Conservation (phyloP, 2,797 vertebrate species). For the Phataginus tetradactyla region DNA sequence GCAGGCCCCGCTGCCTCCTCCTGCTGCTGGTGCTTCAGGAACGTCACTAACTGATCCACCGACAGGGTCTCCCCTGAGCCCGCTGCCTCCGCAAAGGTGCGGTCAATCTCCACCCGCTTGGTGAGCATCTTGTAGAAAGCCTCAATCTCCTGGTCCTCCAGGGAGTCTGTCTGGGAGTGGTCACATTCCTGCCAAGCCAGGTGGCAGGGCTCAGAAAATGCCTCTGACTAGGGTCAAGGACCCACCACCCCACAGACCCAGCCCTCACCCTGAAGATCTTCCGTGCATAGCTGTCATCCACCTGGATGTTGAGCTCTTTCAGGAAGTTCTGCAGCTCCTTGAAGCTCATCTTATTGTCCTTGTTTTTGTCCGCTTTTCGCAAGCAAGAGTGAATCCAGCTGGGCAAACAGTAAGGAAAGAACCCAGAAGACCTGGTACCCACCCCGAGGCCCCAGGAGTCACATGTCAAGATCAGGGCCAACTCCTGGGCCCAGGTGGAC, state of each 20-base stretch:
- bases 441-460: not conserved
- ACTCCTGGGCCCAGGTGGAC: too few relatives aligned
- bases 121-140: conserved; percentile 95
- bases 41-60: conserved; percentile 87
- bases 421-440: not conserved
- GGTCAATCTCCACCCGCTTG: conserved; percentile 91
- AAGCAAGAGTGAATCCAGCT: conserved; percentile 98
- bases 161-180: conserved; percentile 90
- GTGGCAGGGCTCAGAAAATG: not conserved
- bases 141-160: conserved; percentile 95
- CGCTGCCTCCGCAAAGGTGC: conserved; percentile 88
- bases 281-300: conserved; percentile 91
- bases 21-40: conserved; percentile 90
- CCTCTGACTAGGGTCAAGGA: accelerated
- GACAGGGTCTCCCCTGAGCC: conserved; percentile 88
- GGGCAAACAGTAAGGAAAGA: conserved; percentile 88
- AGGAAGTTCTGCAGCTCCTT: conserved; percentile 96
- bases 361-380: conserved; percentile 95
- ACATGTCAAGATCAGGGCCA: not conserved
- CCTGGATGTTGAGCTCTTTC: conserved; percentile 93
- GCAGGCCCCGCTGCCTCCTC: conserved; percentile 88
- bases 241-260: not conserved
- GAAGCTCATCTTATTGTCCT: conserved; percentile 96
- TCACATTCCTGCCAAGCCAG: conserved; percentile 91
- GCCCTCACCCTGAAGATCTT: conserved; percentile 91